These are phyloP conservation scores for Erpornis zantholeuca DNA, from an alignment of 2,113 vertebrate genomes.

Conservation along the genomic window DNA sequence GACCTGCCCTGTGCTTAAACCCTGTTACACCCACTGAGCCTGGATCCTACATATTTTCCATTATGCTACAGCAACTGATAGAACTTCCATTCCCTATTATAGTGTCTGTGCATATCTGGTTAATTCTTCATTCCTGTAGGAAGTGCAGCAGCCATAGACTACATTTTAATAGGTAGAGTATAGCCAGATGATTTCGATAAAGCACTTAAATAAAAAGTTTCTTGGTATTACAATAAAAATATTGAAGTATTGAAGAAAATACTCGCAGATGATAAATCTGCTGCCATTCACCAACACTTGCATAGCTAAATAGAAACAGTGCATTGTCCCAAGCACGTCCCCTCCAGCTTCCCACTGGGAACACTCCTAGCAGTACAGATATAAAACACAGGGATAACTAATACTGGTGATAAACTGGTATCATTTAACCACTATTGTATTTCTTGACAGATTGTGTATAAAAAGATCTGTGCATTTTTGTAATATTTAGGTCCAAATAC, in stretches of 20 bases:
- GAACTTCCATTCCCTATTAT: slow-evolving; percentile 13
- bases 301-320: slow-evolving; percentile 53
- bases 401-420: background rate
- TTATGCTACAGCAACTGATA: slow-evolving; percentile 14
- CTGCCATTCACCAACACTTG: slow-evolving; percentile 62
- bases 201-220: slow-evolving; percentile 47
- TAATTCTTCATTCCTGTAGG: slow-evolving; percentile 59
- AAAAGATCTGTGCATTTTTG: background rate
- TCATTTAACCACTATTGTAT: background rate
- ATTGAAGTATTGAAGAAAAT: slow-evolving; percentile 67
- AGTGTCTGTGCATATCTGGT: slow-evolving; percentile 25
- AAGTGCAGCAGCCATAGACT: slow-evolving; percentile 59
- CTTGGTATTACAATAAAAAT: slow-evolving; percentile 71
- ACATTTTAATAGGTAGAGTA: slow-evolving; percentile 65
- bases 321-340: background rate
- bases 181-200: slow-evolving; percentile 80
- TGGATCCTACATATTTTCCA: background rate
- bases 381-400: background rate
- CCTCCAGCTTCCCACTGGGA: background rate
- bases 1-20: background rate
- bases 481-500: background rate
- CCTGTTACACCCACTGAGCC: background rate
- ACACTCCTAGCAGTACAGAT: background rate
- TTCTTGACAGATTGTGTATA: background rate
- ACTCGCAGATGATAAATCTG: slow-evolving; percentile 69